A percentile compares a stretch with the other conserved stretches of the same genome.
Conservation (phyloP, 1,140 invertebrate species). For the Homalodisca vitripennis region DNA sequence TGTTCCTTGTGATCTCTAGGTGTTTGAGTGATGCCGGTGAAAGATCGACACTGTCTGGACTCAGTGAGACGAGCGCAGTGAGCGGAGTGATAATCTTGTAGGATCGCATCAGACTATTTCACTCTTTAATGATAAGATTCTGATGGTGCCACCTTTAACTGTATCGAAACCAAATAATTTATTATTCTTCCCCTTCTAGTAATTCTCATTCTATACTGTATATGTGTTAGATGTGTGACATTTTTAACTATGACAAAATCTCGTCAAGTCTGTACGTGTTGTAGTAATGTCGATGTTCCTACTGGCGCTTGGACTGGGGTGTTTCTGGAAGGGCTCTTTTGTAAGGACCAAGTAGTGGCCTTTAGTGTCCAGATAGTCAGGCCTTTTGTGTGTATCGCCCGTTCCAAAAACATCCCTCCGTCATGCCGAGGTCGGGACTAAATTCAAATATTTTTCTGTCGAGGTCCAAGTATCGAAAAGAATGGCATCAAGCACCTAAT, state of each 20-base stretch:
- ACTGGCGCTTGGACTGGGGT: constrained; percentile 15
- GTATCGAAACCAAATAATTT: constrained; percentile 65
- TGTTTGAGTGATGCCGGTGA: constrained; percentile 34
- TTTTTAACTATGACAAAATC: constrained; percentile 25
- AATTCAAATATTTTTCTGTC: constrained; percentile 2
- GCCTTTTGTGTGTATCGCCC: constrained; percentile 6
- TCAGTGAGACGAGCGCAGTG: neutral
- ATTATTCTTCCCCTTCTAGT: constrained; percentile 51
- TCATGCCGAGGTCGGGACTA: constrained; percentile 18
- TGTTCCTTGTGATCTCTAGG: constrained; percentile 41
- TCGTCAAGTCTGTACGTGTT: constrained; percentile 40
- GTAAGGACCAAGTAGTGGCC: constrained; percentile 30
- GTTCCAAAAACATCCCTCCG: constrained; percentile 16
- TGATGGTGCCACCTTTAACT: constrained; percentile 52
- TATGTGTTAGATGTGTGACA: constrained; percentile 41
- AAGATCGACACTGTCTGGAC: neutral
- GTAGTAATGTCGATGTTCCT: constrained; percentile 39
- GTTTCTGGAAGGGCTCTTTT: constrained; percentile 17
- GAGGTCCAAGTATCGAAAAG: constrained; percentile 27
- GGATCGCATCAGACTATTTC: neutral
- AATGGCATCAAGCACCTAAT: constrained; percentile 35
- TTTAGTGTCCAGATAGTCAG: constrained; percentile 5
- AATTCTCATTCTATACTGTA: constrained; percentile 42
- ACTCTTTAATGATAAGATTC: constrained; percentile 36
- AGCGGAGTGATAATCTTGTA: neutral